phyloP scores from a whole-genome alignment of 2,888 invertebrate species.

The Chaetogeoica ovagalla region DNA sequence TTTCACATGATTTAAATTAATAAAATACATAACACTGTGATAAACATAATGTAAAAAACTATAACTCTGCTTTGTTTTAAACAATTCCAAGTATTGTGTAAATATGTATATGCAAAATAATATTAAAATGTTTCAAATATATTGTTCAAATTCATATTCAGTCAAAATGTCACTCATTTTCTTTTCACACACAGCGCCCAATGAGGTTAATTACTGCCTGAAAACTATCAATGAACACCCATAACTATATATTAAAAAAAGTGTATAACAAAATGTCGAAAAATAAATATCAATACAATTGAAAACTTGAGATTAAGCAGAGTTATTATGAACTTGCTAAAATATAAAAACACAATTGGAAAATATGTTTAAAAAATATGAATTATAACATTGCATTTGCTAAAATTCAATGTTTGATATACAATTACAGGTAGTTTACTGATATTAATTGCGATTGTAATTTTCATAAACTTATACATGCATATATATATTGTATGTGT shows the following conservation, averaged over 20 bases:
- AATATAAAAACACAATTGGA: constrained; percentile 31
- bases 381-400: constrained; percentile 15
- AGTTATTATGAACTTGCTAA: constrained; percentile 25
- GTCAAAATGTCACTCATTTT: constrained; percentile 25
- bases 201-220: not conserved
- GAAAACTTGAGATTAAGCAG: constrained; percentile 34
- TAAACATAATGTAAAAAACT: constrained; percentile 29
- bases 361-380: constrained; percentile 17
- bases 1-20: not conserved
- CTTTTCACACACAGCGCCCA: not conserved
- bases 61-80: not conserved
- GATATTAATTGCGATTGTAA: constrained; percentile 17
- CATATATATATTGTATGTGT: not conserved
- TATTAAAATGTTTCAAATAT: constrained; percentile 12
- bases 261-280: constrained; percentile 38
- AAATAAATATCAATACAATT: constrained; percentile 36
- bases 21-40: constrained; percentile 47
- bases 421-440: constrained; percentile 11
- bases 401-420: not conserved
- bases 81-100: not conserved
- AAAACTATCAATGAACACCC: not conserved
- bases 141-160: constrained; percentile 31
- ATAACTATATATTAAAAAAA: constrained; percentile 15
- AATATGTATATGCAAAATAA: not conserved
- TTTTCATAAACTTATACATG: constrained; percentile 4